Conservation (phyloP, 92 coral and sea anemone genomes). For the Zoanthus gigantus region DNA sequence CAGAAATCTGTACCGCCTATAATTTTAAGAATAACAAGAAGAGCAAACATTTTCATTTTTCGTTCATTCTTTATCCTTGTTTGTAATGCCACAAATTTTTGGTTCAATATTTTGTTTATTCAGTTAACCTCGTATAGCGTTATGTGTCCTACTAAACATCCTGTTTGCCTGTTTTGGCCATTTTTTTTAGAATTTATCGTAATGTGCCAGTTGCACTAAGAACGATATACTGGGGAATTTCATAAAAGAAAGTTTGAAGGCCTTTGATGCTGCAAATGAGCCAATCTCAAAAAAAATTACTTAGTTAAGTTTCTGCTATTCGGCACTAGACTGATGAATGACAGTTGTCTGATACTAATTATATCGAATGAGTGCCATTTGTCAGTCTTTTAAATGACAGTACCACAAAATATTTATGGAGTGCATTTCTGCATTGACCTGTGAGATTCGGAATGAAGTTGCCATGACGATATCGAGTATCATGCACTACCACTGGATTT, state of each 20-base stretch:
- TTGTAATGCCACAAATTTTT: slow-evolving; percentile 33
- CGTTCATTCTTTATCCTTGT: slow-evolving; percentile 7
- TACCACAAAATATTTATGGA: background rate
- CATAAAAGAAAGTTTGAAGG: background rate
- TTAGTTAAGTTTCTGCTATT: background rate
- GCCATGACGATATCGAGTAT: slow-evolving; percentile 16
- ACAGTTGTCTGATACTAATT: slow-evolving; percentile 29
- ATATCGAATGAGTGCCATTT: slow-evolving; percentile 20
- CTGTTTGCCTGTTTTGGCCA: slow-evolving; percentile 19
- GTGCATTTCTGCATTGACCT: background rate
- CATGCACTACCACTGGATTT: background rate
- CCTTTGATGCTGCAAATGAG: background rate
- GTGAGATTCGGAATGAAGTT: background rate
- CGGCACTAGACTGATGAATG: background rate
- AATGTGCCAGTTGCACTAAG: background rate
- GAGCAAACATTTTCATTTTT: background rate
- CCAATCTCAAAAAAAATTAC: background rate
- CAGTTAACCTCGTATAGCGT: slow-evolving; percentile 14
- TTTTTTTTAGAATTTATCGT: background rate
- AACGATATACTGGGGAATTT: background rate
- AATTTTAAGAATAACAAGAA: slow-evolving; percentile 17
- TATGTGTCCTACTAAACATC: slow-evolving; percentile 28
- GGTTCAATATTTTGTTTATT: slow-evolving; percentile 43
- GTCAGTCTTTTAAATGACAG: slow-evolving; percentile 20
- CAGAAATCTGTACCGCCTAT: slow-evolving; percentile 33